A percentile compares a stretch with the other conserved stretches of the same genome.
These are phyloP conservation scores for Theonella swinhoei DNA, from an alignment of 37 sponge, comb jelly and placozoan genomes.

Conservation along the genomic window DNA sequence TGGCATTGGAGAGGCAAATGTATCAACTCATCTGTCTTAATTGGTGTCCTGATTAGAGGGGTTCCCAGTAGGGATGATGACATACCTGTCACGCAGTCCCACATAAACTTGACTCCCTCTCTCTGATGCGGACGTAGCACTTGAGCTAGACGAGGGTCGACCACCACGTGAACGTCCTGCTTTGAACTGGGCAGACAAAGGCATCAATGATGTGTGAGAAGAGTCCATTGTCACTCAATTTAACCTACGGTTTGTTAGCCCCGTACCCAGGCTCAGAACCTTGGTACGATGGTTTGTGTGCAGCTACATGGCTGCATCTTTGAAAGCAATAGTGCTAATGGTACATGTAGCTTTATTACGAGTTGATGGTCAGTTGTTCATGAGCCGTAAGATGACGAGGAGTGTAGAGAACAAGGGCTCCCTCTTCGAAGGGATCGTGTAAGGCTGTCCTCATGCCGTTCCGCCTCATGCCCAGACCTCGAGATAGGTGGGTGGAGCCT, in stretches of 20 bases:
- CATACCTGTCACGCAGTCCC: conserved; percentile 92
- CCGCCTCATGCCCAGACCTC: conserved; percentile 85
- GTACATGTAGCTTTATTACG: conserved; percentile 26
- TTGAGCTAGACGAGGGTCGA: conserved; percentile 84
- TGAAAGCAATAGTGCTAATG: background rate
- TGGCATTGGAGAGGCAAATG: no score
- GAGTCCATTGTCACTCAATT: no score
- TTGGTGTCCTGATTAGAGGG: background rate
- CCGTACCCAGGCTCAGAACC: no score
- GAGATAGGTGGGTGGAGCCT: conserved; percentile 1
- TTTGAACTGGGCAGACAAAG: background rate
- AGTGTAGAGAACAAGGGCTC: conserved; percentile 86
- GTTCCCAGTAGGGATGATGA: no score
- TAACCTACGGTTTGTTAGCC: no score
- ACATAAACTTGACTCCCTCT: conserved; percentile 97
- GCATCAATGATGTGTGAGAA: no score
- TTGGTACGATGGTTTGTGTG: no score
- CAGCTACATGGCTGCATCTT: no score
- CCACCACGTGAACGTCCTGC: conserved; percentile 68
- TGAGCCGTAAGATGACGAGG: conserved; percentile 90
- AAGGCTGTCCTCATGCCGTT: conserved; percentile 64
- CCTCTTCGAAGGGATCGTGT: conserved; percentile 91
- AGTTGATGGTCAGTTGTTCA: conserved; percentile 63
- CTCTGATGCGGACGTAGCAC: conserved; percentile 96
- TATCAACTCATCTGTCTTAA: no score